Base-by-base conservation (phyloP, 1,140 invertebrate species). In the Aphis craccivora region DNA sequence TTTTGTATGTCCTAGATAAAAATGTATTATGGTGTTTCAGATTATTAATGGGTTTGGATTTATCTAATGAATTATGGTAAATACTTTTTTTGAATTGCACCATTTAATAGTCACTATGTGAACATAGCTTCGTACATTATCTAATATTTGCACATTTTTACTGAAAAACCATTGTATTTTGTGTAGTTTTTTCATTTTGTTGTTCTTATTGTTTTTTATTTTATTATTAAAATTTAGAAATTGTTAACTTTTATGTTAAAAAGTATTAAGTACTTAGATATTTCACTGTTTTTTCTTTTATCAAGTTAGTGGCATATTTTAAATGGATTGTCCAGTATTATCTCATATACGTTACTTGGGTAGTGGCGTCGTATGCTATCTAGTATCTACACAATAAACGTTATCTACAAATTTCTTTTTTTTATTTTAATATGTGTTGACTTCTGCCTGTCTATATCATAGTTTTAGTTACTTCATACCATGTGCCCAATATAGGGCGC, bases 1-100 rank as follows among this genome's bases (percentile, higher is more conserved):
- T 83, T 40, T 83, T 40, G 9, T 83, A 23, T 81, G 6, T 83
- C 37, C 23, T 84, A 43, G 35, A 84, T 84, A 40, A 43, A 84
- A 84, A 84, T 83, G 6, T 83, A 40, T 84, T 51, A 89, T 90
- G 35, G 35, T 91, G 60, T 76, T 91, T 91, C 90, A 91, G 60
- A 76, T 91, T 90, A 76, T 91, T 76, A 30, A 76, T 60, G 67
- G 60, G 40, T 67, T 67, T 91, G 40, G 60, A 45, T 91, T 91
- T 91, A 76, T 67, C 90, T 55, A 45, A 11, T 91, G 37, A 67
- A 43, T 76, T 91, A 76, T 14, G 23, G 40, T 67, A 91, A 89
- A 37, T 89, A 53, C 30, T n/a, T 23, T 86, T 86, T 76, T n/a
- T n/a, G n/a, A 45, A 87, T 87, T 87, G 30, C 37, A 90, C 35